phyloP scores from a whole-genome alignment of 2,797 vertebrate genomes.

The Anguilla megastoma region DNA sequence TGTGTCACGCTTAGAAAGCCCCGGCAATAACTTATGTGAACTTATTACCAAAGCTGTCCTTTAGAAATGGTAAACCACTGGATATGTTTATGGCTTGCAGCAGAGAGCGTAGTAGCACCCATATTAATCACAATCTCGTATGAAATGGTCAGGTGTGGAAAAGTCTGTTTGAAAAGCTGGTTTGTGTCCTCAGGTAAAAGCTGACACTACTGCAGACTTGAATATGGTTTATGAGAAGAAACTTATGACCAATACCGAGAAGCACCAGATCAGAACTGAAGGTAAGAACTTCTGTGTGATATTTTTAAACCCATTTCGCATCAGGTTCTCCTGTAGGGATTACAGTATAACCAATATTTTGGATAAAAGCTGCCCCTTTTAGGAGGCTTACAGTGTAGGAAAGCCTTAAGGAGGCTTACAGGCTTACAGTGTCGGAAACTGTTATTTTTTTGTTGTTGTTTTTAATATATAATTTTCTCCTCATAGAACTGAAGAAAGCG shows the following conservation, averaged over 20 bases:
- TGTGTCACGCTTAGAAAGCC: background rate
- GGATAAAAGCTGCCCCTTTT: background rate
- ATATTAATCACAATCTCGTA: background rate
- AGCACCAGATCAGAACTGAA: slow-evolving; percentile 53
- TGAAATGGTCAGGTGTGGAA: background rate
- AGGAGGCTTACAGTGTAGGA: background rate
- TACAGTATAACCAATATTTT: background rate
- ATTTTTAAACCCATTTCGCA: background rate
- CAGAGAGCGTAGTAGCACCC: no score
- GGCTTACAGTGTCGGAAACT: background rate
- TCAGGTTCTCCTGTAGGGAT: background rate
- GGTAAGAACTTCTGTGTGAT: slow-evolving; percentile 50
- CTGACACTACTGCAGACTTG: slow-evolving; percentile 55
- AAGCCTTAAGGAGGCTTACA: background rate
- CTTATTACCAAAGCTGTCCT: background rate
- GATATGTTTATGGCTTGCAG: background rate
- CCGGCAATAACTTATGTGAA: background rate
- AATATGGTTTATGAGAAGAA: slow-evolving; percentile 53
- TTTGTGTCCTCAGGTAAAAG: slow-evolving; percentile 60
- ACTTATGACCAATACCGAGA: slow-evolving; percentile 49
- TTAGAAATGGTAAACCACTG: background rate
- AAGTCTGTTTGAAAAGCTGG: background rate
- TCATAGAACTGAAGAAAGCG: slow-evolving; percentile 60
- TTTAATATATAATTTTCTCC: no score
- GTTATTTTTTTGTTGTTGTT: background rate